Evolutionary conservation across 2,113 vertebrate species (phyloP).

Genomic region (Phrynosoma blainvillii): DNA sequence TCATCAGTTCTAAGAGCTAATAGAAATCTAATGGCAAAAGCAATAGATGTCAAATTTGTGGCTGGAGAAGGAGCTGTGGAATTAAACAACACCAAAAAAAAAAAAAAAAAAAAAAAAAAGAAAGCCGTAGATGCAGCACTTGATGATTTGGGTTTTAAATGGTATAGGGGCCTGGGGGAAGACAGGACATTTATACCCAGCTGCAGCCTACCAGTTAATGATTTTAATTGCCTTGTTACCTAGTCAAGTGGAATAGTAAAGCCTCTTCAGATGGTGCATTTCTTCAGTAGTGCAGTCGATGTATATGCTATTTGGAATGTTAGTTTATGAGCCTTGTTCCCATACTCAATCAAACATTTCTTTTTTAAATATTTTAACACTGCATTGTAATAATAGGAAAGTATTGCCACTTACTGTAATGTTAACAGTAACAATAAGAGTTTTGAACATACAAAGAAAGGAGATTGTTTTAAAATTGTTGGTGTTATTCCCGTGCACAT

Average conservation of each 20-base stretch:
- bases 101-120: neutral
- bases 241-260: constrained; percentile 50
- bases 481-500: constrained; percentile 14
- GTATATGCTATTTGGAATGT: constrained; percentile 18
- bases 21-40: constrained; percentile 40
- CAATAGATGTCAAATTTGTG: constrained; percentile 4
- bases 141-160: constrained; percentile 56
- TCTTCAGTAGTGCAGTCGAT: constrained; percentile 38
- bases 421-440: neutral
- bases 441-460: accelerated
- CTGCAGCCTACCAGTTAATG: constrained; percentile 53
- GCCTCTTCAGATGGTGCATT: constrained; percentile 45
- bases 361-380: neutral
- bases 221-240: constrained; percentile 60
- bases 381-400: accelerated
- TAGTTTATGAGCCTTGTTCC: neutral
- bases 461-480: neutral
- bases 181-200: constrained; percentile 37
- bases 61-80: neutral
- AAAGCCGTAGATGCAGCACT: constrained; percentile 51
- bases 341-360: neutral
- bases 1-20: neutral
- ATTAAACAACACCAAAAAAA: neutral
- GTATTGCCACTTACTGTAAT: accelerated
- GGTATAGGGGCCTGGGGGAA: constrained; percentile 45